Evolutionary conservation across 2,797 vertebrate species (phyloP).

Genomic region (Dromococcyx pavoninus): DNA sequence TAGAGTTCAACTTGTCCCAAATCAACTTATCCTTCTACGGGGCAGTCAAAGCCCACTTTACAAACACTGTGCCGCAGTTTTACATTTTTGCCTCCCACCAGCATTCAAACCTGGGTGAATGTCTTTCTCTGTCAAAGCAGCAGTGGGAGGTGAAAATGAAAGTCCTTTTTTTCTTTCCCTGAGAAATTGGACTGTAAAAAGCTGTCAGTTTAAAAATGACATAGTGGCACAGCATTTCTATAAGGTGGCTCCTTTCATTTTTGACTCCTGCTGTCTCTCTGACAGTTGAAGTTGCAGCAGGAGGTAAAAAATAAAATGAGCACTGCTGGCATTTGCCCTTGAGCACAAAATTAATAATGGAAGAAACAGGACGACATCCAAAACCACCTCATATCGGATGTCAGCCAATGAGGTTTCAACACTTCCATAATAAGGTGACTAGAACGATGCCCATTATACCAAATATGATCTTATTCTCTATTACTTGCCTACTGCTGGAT

Average conservation of each 20-base stretch:
- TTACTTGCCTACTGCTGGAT: conserved; percentile 25
- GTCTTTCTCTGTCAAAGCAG: conserved; percentile 77
- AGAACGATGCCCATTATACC: conserved; percentile 66
- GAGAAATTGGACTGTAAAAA: conserved; percentile 75
- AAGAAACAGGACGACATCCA: conserved; percentile 71
- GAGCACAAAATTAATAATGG: conserved; percentile 81
- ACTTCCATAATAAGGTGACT: conserved; percentile 67
- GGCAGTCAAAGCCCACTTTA: conserved; percentile 69
- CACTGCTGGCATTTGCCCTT: conserved; percentile 77
- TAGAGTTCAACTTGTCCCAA: conserved; percentile 32
- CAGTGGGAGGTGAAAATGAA: conserved; percentile 76
- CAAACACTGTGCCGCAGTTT: conserved; percentile 67
- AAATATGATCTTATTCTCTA: conserved; percentile 57
- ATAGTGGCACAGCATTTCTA: conserved; percentile 75
- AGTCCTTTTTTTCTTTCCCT: conserved; percentile 72
- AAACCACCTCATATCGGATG: conserved; percentile 64
- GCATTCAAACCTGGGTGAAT: conserved; percentile 69
- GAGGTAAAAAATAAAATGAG: conserved; percentile 76
- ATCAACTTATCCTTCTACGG: conserved; percentile 48
- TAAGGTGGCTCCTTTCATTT: conserved; percentile 78
- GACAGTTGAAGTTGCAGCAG: conserved; percentile 81
- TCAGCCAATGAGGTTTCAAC: conserved; percentile 65
- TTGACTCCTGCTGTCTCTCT: conserved; percentile 76
- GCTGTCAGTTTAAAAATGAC: conserved; percentile 81
- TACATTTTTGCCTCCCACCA: conserved; percentile 71